These are phyloP conservation scores for Squalus acanthias DNA, from an alignment of 2,797 vertebrate species.

Conservation along the genomic window DNA sequence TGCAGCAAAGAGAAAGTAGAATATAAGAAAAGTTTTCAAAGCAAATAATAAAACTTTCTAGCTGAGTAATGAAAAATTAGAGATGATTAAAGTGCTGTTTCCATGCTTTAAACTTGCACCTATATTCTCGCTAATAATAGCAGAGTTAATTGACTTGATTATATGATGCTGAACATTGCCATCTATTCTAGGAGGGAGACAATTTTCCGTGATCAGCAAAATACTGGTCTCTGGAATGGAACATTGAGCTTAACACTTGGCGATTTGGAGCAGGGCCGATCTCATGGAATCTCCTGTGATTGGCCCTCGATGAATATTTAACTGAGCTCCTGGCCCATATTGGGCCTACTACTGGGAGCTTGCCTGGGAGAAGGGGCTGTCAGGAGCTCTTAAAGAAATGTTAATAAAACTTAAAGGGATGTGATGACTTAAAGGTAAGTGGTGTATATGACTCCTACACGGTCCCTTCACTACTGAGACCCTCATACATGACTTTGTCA, in stretches of 20 bases:
- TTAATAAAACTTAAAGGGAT: background rate
- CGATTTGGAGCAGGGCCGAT: too few relatives aligned
- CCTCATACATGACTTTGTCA: background rate
- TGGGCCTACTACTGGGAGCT: too few relatives aligned
- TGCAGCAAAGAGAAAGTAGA: background rate
- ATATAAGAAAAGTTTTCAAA: background rate
- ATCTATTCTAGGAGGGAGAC: background rate
- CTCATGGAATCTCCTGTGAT: too few relatives aligned
- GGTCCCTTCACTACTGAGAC: too few relatives aligned
- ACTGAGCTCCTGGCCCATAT: too few relatives aligned
- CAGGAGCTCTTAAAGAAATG: background rate
- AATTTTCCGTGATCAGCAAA: too few relatives aligned
- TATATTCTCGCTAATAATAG: background rate
- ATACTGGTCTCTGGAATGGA: too few relatives aligned
- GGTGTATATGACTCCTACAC: background rate
- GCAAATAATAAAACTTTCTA: background rate
- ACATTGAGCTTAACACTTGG: too few relatives aligned
- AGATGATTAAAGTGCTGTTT: background rate
- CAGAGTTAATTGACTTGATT: background rate
- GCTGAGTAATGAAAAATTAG: background rate
- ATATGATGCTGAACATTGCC: background rate
- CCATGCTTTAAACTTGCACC: background rate
- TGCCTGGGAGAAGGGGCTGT: too few relatives aligned
- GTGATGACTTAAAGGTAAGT: background rate
- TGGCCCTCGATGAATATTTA: too few relatives aligned